phyloP scores from a whole-genome alignment of 2,797 vertebrate species.

The Chiroxiphia lanceolata region DNA sequence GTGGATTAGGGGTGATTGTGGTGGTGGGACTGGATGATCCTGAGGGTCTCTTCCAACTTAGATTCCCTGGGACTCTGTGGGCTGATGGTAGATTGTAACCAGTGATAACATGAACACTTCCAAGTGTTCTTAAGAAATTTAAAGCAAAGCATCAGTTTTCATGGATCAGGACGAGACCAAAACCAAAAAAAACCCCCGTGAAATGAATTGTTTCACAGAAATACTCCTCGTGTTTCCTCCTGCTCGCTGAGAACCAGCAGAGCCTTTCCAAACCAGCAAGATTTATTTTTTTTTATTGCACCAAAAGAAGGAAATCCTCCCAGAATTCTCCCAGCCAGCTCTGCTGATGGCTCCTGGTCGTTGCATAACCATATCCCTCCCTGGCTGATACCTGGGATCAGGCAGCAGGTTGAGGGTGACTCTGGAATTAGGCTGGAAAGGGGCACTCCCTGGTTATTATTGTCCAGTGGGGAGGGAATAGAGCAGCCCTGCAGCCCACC shows the following conservation, averaged over 20 bases:
- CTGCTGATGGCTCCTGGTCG: background rate
- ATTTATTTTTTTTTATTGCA: background rate
- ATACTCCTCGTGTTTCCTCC: background rate
- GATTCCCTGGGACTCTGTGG: background rate
- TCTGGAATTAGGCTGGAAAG: background rate
- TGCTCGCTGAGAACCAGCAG: background rate
- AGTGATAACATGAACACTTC: background rate
- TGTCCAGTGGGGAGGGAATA: background rate
- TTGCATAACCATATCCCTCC: background rate
- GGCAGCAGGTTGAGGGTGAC: background rate
- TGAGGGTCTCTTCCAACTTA: accelerated
- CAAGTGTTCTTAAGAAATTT: background rate
- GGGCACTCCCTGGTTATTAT: background rate
- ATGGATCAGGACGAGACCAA: background rate
- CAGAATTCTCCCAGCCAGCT: background rate
- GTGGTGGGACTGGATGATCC: accelerated
- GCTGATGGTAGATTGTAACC: background rate
- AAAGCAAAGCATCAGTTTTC: background rate
- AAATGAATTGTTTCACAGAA: background rate
- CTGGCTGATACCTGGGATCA: background rate
- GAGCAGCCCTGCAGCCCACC: background rate
- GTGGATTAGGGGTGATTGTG: no score
- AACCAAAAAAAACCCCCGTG: background rate
- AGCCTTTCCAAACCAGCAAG: background rate
- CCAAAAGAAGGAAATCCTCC: background rate